Evolutionary conservation across 2,113 vertebrate genomes (phyloP), one percentile per base, ranked within the genome.

Genomic region (Hippocampus comes): DNA sequence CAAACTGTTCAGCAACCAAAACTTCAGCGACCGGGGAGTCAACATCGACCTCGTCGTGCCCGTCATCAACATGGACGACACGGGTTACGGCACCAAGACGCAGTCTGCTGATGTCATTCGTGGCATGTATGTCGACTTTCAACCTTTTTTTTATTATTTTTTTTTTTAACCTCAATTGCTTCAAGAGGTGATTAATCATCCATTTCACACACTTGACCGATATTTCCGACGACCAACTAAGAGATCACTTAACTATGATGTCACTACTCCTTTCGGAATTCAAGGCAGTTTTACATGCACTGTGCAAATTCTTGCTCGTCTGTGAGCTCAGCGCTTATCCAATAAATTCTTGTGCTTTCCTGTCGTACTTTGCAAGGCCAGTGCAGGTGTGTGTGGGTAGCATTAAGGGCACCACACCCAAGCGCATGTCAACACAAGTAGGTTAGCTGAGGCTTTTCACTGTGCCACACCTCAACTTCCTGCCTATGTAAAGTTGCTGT

Each of bases 1-100:
- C 88, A 93, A 94, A 80, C 94, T 98, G 95, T 97, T 95, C 86
- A 94, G 88, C 64, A 94, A 97, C 78, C 92, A 82, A 85, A 91
- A 96, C 74, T 96, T 97, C 49, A 91, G 91, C 23, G 85, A 92
- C 30, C 94, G 94, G 77, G 93, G 95, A 60, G 72, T 90, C 68
- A 95, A 92, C 86, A 93, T 97, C 14, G 93, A 95, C 18, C 89
- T 98, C 5, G 63, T 94, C 1, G 94, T 93, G 74, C 95, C 95
- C 7, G 90, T 97, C 70, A 87, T 92, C 17, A 91, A 95, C 89
- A 89, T 95, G 84, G 94, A 94, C 2, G 92, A 94, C 55, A 97
- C 94, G 0, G 94, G 92, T 69, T 96, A 95, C 9, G 95, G 97
- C 68, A 66, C 85, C 63, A 95, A 90, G 83, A 96, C 95, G 1